These are phyloP conservation scores for Fulica atra DNA, from an alignment of 2,113 vertebrate genomes.

Conservation along the genomic window DNA sequence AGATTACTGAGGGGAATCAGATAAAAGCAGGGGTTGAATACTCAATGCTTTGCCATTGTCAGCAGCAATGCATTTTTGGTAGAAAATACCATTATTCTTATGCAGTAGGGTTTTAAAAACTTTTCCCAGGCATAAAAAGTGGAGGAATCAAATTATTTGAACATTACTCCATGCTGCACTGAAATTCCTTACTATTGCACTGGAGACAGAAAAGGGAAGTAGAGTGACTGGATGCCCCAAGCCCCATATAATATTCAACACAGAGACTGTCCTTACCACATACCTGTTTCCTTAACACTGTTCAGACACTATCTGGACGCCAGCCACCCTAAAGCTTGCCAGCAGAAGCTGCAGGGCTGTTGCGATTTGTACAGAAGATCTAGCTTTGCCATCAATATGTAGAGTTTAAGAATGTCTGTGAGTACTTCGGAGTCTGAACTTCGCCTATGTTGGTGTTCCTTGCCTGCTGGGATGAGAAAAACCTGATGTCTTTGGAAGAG, in stretches of 20 bases:
- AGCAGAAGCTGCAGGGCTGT: not conserved
- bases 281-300: not conserved
- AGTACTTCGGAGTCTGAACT: not conserved
- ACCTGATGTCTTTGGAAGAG: not conserved
- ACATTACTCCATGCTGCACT: not conserved
- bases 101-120: not conserved
- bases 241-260: not conserved
- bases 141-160: not conserved
- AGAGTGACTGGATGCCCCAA: not conserved
- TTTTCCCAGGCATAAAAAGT: constrained; percentile 9
- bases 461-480: not conserved
- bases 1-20: not conserved
- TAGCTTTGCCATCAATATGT: not conserved
- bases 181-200: not conserved
- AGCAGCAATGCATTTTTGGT: not conserved
- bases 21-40: constrained; percentile 29
- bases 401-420: not conserved
- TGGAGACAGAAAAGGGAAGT: not conserved
- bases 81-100: constrained; percentile 6
- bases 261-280: not conserved
- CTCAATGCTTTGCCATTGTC: not conserved
- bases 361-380: not conserved
- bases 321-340: not conserved
- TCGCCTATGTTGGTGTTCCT: not conserved
- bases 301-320: not conserved